phyloP scores from a whole-genome alignment of 2,888 invertebrate genomes.

The Hybos culiciformis region DNA sequence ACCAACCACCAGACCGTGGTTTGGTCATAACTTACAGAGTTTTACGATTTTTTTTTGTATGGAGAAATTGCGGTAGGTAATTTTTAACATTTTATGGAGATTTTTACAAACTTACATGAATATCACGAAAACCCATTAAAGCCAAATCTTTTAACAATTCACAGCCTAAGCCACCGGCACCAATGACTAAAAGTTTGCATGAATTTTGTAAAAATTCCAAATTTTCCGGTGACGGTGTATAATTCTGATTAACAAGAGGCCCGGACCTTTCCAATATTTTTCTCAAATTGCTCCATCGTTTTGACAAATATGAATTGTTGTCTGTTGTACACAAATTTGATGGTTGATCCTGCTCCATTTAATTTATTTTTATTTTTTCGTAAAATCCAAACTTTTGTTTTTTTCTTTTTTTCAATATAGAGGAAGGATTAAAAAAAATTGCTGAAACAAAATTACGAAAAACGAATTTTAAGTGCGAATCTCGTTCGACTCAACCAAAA shows the following conservation, averaged over 20 bases:
- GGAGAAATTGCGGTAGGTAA: too few species aligned
- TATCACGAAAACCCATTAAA: conserved; percentile 84
- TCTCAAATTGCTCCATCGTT: conserved; percentile 69
- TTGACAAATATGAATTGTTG: conserved; percentile 17
- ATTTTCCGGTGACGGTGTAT: conserved; percentile 73
- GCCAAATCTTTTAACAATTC: conserved; percentile 93
- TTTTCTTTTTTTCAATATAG: too few species aligned
- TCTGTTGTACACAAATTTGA: conserved; percentile 1
- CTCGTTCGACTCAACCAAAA: too few species aligned
- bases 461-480: too few species aligned
- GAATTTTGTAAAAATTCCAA: conserved; percentile 69
- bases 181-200: conserved; percentile 74
- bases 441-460: too few species aligned
- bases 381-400: background rate
- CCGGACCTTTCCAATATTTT: conserved; percentile 82
- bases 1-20: too few species aligned
- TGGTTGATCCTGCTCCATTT: background rate
- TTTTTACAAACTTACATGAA: too few species aligned
- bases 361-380: background rate
- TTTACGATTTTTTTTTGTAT: too few species aligned
- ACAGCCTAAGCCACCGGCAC: conserved; percentile 97
- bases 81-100: too few species aligned
- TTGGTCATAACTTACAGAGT: too few species aligned
- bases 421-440: too few species aligned
- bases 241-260: conserved; percentile 87